These are phyloP conservation scores for Abramis brama DNA, from an alignment of 2,113 vertebrate genomes.

Conservation along the genomic window DNA sequence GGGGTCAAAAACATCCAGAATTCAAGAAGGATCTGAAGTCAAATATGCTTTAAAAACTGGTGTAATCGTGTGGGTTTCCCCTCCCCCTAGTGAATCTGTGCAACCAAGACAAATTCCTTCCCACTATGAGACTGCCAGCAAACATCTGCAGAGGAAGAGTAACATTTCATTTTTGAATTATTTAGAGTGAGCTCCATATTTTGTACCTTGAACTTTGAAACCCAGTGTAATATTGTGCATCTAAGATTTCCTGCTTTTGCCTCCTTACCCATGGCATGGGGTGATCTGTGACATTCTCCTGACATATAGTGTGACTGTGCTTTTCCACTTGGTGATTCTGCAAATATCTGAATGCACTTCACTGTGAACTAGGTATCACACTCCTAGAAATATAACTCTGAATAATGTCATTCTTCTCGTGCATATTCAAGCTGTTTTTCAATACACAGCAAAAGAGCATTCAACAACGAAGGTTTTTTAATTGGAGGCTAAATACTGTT, in stretches of 20 bases:
- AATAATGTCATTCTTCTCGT: neutral
- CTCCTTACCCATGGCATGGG: neutral
- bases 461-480: neutral
- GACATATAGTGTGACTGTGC: neutral
- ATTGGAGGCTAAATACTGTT: neutral
- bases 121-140: neutral
- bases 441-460: neutral
- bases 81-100: neutral
- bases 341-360: constrained; percentile 18
- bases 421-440: neutral
- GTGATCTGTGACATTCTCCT: neutral
- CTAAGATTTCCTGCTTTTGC: constrained; percentile 21
- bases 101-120: neutral
- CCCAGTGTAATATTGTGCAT: neutral
- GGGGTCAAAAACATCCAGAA: neutral
- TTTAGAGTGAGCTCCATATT: constrained; percentile 59
- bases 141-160: constrained; percentile 13
- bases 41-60: neutral
- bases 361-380: constrained; percentile 18
- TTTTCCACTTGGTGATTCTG: constrained; percentile 17
- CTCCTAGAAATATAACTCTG: constrained; percentile 6
- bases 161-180: constrained; percentile 71
- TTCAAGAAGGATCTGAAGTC: neutral
- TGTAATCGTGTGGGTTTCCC: neutral
- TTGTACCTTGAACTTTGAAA: constrained; percentile 36